phyloP scores from a whole-genome alignment of 2,113 vertebrate species.

The Urocolius indicus region DNA sequence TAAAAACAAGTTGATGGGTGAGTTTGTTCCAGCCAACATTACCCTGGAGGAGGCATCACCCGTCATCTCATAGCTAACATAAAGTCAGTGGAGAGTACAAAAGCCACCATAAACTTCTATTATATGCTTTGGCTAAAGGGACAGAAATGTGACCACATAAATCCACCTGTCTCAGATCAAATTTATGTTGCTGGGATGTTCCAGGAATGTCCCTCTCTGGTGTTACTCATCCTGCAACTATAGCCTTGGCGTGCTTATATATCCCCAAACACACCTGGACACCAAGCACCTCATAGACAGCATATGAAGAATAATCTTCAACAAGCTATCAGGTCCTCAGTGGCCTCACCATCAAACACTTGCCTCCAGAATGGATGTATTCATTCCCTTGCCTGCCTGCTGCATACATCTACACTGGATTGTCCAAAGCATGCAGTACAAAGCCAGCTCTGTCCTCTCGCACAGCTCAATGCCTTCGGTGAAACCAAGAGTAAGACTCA shows the following conservation, averaged over 20 bases:
- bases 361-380: neutral
- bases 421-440: neutral
- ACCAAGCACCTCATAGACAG: neutral
- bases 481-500: neutral
- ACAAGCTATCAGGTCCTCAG: neutral
- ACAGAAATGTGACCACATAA: constrained; percentile 5
- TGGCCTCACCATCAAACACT: accelerated
- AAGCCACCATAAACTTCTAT: constrained; percentile 12
- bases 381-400: neutral
- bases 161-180: neutral
- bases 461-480: neutral
- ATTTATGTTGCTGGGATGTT: neutral
- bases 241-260: neutral
- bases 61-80: constrained; percentile 1
- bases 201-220: neutral
- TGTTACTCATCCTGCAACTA: neutral
- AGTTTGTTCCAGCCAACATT: neutral
- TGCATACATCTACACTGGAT: neutral
- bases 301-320: accelerated
- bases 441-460: neutral
- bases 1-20: neutral
- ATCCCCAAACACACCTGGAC: neutral
- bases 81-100: neutral
- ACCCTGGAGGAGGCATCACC: neutral
- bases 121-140: neutral